Evolutionary conservation across 1,140 invertebrate genomes (phyloP).

Genomic region (Cyrtorhinus lividipennis): DNA sequence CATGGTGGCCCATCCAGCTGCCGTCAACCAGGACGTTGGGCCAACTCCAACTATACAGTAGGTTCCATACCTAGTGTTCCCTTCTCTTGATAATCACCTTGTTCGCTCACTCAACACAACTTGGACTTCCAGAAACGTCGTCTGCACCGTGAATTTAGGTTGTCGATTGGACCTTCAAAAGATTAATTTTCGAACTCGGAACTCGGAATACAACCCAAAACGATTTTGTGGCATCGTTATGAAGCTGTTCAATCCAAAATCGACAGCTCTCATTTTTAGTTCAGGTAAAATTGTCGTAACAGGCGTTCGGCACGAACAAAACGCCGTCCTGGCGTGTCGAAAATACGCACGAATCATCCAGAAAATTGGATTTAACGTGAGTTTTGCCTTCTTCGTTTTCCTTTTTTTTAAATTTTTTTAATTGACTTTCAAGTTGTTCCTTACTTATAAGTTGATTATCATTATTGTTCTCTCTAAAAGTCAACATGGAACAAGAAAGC

Average conservation of each 20-base stretch:
- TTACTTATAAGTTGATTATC: background rate
- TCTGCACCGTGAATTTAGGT: constrained; percentile 83
- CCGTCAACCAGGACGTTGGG: background rate
- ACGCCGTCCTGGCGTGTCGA: constrained; percentile 80
- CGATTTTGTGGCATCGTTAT: constrained; percentile 97
- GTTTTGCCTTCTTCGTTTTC: constrained; percentile 25
- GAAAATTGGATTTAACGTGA: constrained; percentile 86
- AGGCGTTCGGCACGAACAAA: constrained; percentile 90
- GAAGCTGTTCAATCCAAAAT: constrained; percentile 89
- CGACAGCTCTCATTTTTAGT: constrained; percentile 93
- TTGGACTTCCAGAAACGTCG: constrained; percentile 52
- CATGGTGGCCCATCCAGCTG: background rate
- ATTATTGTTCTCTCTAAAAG: constrained; percentile 11
- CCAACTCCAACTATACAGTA: constrained; percentile 1
- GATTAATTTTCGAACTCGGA: constrained; percentile 91
- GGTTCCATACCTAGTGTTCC: background rate
- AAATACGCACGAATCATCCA: constrained; percentile 98
- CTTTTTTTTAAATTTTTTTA: background rate
- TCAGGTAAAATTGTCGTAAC: constrained; percentile 99
- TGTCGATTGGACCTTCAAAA: constrained; percentile 74
- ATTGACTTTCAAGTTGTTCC: background rate
- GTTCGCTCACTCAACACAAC: background rate
- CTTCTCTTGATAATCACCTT: background rate
- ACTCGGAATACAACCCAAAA: constrained; percentile 97
- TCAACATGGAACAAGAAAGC: too few species aligned